Percentiles rank a stretch among this genome's conserved stretches.
Conservation (phyloP, 2,797 vertebrate genomes). For the Nannoperca australis region DNA sequence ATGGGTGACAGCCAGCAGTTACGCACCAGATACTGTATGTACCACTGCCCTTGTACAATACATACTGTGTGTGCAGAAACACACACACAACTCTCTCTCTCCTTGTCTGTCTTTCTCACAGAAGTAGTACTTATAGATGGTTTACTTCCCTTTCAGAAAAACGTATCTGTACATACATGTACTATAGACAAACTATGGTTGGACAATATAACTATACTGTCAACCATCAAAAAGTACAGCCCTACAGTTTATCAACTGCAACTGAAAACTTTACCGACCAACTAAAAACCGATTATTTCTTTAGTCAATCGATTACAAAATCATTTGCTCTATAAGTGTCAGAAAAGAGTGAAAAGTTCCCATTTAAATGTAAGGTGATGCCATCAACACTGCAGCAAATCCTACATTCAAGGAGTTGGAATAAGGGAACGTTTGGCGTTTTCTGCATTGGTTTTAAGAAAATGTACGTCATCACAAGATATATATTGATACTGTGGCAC, state of each 20-base stretch:
- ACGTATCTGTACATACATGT: too few species aligned
- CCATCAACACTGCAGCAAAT: too few species aligned
- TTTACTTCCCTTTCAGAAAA: background rate
- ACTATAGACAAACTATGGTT: too few species aligned
- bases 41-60: conserved; percentile 11
- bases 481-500: background rate
- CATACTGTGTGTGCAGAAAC: background rate
- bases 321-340: background rate
- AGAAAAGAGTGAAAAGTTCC: background rate
- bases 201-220: background rate
- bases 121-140: background rate
- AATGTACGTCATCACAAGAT: background rate
- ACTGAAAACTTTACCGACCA: background rate
- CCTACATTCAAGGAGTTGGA: background rate
- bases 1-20: conserved; percentile 47
- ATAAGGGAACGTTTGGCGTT: background rate
- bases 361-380: too few species aligned
- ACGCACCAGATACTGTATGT: conserved; percentile 3
- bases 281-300: background rate
- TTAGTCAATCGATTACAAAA: background rate
- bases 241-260: background rate
- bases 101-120: background rate
- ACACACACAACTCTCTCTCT: conserved; percentile 4
- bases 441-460: background rate
- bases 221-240: background rate